Conservation (phyloP, 2,113 vertebrate species). For the Aegithalos caudatus region DNA sequence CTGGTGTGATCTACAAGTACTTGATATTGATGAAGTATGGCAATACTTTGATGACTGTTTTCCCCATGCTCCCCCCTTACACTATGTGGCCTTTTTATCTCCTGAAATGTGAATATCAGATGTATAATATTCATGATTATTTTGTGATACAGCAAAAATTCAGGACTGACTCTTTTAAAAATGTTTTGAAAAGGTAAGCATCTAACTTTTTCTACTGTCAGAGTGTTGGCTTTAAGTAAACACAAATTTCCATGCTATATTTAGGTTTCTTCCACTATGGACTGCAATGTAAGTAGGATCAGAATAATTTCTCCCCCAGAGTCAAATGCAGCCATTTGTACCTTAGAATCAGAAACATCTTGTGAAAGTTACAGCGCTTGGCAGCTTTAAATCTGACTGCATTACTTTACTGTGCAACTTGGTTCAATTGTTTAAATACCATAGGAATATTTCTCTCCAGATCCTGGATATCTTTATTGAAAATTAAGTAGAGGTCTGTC, state of each 20-base stretch:
- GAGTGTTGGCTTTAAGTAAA: neutral
- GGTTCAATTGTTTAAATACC: neutral
- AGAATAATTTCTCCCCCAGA: neutral
- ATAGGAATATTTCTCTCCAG: neutral
- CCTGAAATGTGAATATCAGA: neutral
- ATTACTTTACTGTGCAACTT: neutral
- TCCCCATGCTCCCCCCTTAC: neutral
- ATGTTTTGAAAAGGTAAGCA: neutral
- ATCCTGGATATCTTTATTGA: neutral
- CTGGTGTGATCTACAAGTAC: neutral
- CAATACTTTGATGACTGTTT: neutral
- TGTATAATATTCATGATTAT: neutral
- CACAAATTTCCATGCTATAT: neutral
- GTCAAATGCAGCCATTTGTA: neutral
- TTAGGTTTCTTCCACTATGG: neutral
- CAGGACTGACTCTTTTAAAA: neutral
- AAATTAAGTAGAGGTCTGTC: neutral
- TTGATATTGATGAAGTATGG: neutral
- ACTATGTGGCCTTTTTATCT: neutral
- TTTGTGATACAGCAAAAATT: neutral
- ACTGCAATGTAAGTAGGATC: neutral
- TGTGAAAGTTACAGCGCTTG: neutral
- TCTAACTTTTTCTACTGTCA: neutral
- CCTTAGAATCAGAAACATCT: neutral
- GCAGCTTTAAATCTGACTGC: neutral